Base-by-base conservation (phyloP, 2,113 vertebrate genomes). In the Calidris pugnax region DNA sequence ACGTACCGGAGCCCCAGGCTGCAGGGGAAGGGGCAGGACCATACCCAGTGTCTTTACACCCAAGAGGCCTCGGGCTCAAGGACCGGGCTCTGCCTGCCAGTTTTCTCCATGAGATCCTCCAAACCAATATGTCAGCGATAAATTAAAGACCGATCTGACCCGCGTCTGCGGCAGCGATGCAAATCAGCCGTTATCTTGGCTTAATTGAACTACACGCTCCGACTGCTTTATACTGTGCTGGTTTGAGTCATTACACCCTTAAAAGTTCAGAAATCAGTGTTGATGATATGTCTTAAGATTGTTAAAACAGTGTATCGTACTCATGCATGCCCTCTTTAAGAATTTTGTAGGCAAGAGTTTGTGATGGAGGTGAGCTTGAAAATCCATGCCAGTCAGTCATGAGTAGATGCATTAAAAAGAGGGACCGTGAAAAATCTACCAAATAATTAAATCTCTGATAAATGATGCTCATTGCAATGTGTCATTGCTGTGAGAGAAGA, bases 381-480 rank as follows among this genome's bases (percentile, higher is more conserved):
- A 63, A 50, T 17, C 26, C 16, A 3, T 5, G 30, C 30, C 41
- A 18, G 66, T 21, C 2, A 1, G 35, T 27, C 4, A 6, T 7
- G 64, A 66, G 26, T 9, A 35, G 45, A 2, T 16, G 27, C 21
- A 11, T 53, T 27, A 53, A 45, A 39, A 45, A 56, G 35, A 56
- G 48, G 30, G n/a, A 41, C 24, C 13, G 57, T 41, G 50, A n/a
- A n/a, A 69, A 64, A 9, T 64, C 86, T 23, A 28, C 9, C 47
- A 21, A 11, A 48, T 48, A 48, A 48, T 23, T 48, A 48, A 48
- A 9, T n/a, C 28, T 30, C 24, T 30, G 10, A 30, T 3, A 20
- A 63, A 3, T 9, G 7, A 4, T 12, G 33, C 12, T 48, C 4
- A 0, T n/a, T 14, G 30, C 22, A 2, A 6, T 14, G 28, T 9